These are phyloP conservation scores for Copsychus sechellarum DNA, from an alignment of 2,113 vertebrate genomes.

Conservation along the genomic window DNA sequence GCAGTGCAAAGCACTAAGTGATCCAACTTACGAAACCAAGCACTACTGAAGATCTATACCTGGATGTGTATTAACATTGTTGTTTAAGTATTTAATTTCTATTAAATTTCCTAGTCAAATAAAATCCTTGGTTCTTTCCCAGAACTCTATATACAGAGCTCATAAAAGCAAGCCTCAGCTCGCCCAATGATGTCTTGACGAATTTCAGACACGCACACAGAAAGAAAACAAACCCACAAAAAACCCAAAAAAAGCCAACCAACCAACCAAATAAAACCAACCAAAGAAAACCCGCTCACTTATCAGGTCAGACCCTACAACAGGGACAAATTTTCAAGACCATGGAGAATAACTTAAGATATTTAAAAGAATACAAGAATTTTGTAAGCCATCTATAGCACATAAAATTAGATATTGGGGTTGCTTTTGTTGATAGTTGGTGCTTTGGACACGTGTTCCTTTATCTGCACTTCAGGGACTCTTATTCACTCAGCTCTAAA, in stretches of 20 bases:
- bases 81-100: background rate
- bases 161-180: background rate
- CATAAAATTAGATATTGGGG: background rate
- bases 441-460: background rate
- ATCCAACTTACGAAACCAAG: background rate
- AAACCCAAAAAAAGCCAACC: background rate
- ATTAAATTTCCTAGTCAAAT: background rate
- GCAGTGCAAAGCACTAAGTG: background rate
- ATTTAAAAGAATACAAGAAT: background rate
- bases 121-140: background rate
- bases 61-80: background rate
- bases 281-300: background rate
- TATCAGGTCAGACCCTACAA: background rate
- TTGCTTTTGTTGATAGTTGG: background rate
- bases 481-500: background rate
- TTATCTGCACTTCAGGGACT: background rate
- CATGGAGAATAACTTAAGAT: background rate
- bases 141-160: background rate
- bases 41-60: background rate
- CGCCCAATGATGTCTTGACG: background rate
- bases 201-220: background rate
- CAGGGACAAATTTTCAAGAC: background rate
- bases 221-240: too few relatives aligned
- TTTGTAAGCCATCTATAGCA: background rate
- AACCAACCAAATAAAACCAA: background rate